Evolutionary conservation across 1,140 invertebrate genomes (phyloP), one percentile per base, ranked within the genome.

Genomic region (Aphidius gifuensis): DNA sequence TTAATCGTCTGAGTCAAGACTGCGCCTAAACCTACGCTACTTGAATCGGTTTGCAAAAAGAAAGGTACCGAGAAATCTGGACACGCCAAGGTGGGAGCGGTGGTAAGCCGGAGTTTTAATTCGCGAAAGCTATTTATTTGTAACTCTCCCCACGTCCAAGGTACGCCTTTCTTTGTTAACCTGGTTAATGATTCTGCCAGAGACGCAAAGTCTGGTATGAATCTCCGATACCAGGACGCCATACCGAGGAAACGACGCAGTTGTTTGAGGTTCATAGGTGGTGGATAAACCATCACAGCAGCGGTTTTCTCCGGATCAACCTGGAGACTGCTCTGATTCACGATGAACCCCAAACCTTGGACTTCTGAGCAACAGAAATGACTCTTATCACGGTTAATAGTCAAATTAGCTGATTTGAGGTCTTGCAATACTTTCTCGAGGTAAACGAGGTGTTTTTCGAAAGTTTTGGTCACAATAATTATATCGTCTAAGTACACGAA

Each of bases 141-240:
- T 21, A 1, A 3, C 47, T 11, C 16, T 4, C 1, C 51, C 68
- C 68, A 71, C 8, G 23, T 46, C 51, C 49, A 68, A n/a, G 9
- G 42, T 9, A 7, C 7, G 4, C 59, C 42, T 50, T 65, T 65
- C 44, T 62, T 53, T 8, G 61, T 45, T 4, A 77, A 53, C 32
- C 55, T 60, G 50, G 63, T 66, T 0, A 77, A 58, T 0, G 70
- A 65, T 16, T 54, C 61, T 11, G 74, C 66, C 9, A 69, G 55
- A 9, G 59, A 61, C 16, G 71, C 64, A 61, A 72, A 68, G 8
- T 68, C 57, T 6, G 51, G 50, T 23, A 75, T 43, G 66, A 77
- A 78, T 51, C 71, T 53, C 8, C 72, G 53, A 58, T 74, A 68
- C 66, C 69, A 77, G 5, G 65, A 68, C 4, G 63, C 61, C 53